These are phyloP conservation scores for Mormyrus proboscirostris DNA, from an alignment of 2,797 vertebrate species.

Conservation along the genomic window DNA sequence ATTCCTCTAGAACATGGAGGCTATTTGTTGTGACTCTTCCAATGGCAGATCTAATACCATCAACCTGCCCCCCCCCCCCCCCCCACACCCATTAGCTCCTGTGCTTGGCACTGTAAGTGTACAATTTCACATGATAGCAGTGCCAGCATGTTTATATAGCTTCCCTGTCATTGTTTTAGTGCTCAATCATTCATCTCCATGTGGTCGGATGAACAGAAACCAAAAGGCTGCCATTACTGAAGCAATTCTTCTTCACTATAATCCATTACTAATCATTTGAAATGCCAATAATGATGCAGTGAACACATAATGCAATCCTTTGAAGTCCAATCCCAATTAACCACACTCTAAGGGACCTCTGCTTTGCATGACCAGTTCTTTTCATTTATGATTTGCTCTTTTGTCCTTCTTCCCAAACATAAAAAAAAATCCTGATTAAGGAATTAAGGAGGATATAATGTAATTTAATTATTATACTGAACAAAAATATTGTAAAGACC, in stretches of 20 bases:
- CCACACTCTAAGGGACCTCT: not conserved
- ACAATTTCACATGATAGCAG: conserved; percentile 1
- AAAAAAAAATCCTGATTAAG: not conserved
- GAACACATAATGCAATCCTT: conserved; percentile 10
- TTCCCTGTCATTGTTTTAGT: conserved; percentile 3
- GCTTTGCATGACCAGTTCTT: not conserved
- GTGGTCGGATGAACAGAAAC: conserved; percentile 14
- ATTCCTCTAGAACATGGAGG: not conserved
- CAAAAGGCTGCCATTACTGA: conserved; percentile 9
- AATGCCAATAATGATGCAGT: conserved; percentile 19
- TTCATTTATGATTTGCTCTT: conserved; percentile 1
- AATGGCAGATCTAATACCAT: not conserved
- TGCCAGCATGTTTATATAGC: not conserved
- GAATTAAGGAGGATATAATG: not conserved
- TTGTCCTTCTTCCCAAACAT: not conserved
- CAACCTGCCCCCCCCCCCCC: not conserved
- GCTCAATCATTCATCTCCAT: conserved; percentile 11
- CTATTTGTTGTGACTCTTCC: not conserved
- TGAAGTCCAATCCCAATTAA: conserved; percentile 10
- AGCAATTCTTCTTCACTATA: conserved; percentile 12
- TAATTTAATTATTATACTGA: not conserved
- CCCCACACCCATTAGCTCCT: not conserved
- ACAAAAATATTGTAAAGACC: not conserved
- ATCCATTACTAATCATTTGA: conserved; percentile 19
- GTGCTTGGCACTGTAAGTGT: not conserved